phyloP scores from a whole-genome alignment of 1,140 invertebrate species.

The Ceratitis capitata region DNA sequence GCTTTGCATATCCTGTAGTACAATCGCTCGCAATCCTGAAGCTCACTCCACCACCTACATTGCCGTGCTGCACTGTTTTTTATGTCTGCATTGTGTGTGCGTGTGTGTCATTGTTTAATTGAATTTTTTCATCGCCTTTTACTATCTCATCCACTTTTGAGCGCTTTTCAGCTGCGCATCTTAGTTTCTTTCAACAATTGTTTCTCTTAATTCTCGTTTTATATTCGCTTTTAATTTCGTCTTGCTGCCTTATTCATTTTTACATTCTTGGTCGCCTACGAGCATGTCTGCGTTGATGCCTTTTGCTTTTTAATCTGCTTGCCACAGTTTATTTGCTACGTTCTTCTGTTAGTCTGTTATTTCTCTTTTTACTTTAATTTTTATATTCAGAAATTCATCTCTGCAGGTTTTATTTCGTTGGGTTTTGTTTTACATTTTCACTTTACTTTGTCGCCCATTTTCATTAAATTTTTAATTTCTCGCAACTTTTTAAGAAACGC shows the following conservation, averaged over 20 bases:
- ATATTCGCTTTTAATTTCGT: neutral
- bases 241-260: neutral
- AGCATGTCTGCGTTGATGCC: neutral
- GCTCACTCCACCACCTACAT: no score
- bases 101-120: neutral
- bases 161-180: neutral
- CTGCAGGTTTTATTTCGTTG: neutral
- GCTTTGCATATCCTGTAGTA: neutral
- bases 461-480: neutral
- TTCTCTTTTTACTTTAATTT: slow-evolving; percentile 4
- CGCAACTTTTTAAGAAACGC: neutral
- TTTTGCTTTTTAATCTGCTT: neutral
- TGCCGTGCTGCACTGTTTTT: neutral
- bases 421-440: no score
- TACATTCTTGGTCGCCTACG: neutral
- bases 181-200: neutral
- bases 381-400: neutral
- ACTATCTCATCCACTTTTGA: neutral
- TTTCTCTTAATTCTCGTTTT: neutral
- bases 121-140: neutral
- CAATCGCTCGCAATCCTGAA: neutral
- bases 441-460: neutral
- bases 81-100: no score
- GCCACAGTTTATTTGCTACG: neutral
- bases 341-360: neutral